Evolutionary conservation across 2,888 invertebrate genomes (phyloP).

Genomic region (Epistrophe eligans): DNA sequence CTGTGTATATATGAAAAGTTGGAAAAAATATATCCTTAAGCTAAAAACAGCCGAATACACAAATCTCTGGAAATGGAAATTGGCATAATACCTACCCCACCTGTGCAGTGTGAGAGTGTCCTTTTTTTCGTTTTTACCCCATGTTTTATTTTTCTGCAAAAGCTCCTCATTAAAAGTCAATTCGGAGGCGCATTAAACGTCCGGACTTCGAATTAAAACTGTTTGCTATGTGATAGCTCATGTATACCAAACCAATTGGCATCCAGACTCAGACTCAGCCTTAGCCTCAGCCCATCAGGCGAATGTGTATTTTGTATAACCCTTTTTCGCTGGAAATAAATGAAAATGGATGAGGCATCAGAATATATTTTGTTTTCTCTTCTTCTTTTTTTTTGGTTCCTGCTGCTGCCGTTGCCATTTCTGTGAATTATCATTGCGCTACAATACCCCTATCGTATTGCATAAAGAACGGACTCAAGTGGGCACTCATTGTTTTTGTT

Average conservation of each 20-base stretch:
- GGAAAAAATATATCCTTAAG: constrained; percentile 63
- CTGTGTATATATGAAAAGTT: constrained; percentile 14
- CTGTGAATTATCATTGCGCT: constrained; percentile 70
- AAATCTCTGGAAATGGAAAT: constrained; percentile 66
- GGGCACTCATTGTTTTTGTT: constrained; percentile 64
- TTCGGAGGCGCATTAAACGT: constrained; percentile 71
- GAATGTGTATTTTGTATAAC: constrained; percentile 26
- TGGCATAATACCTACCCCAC: constrained; percentile 47
- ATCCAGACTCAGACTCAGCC: constrained; percentile 9
- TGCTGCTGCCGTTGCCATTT: constrained; percentile 37
- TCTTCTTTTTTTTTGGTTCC: background rate
- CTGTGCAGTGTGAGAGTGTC: constrained; percentile 38
- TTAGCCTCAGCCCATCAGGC: no score
- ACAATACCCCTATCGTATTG: constrained; percentile 61
- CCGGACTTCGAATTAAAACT: constrained; percentile 70
- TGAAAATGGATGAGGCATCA: constrained; percentile 49
- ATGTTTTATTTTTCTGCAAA: constrained; percentile 9
- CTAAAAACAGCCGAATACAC: constrained; percentile 63
- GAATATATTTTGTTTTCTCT: background rate
- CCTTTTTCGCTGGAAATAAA: constrained; percentile 51
- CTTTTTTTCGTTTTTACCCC: background rate
- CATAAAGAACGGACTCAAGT: constrained; percentile 66
- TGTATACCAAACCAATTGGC: constrained; percentile 65
- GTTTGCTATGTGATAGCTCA: constrained; percentile 47
- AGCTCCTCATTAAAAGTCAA: constrained; percentile 75